Base-by-base conservation (phyloP, 2,888 invertebrate species). In the Philereme transversata region DNA sequence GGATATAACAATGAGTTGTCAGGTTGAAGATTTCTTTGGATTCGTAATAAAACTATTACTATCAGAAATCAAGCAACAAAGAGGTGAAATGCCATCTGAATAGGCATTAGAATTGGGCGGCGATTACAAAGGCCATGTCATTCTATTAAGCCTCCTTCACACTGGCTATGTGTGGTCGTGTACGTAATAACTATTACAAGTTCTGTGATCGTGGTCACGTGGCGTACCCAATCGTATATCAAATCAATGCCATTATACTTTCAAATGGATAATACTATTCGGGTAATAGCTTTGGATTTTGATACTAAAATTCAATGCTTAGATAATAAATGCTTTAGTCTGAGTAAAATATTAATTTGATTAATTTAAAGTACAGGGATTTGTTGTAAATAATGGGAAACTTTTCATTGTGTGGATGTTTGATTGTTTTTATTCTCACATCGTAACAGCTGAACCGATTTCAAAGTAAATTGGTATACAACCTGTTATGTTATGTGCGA, bases 61-160 rank as follows among this genome's bases (percentile, higher is more conserved):
- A 85, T 87, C 87, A 83, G 80, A 91, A 91, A 91, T 91, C 83
- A 92, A 90, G 88, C 88, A 91, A 91, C 91, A 92, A 92, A 87
- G 88, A 84, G 85, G 83, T 87, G 88, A 90, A 88, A 90, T 90
- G 90, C 91, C 89, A 90, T 90, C 87, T 92, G 89, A 92, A 92
- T 91, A 87, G 90, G 90, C 91, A 90, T 90, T 88, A 85, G 90
- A 91, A 91, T 91, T 92, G 90, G 91, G 90, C 92, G 92, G 92
- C 88, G 84, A 79, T 83, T 78, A 90, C 91, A 92, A 92, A 91
- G 91, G 86, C 86, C 82, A 81, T 90, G 91, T 91, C 91, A 92
- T 90, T 90, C 90, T 86, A 91, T 92, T 91, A 91, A 90, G 88
- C 89, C 89, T 89, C 83, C 90, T 92, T 91, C 84, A 83, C 81